Conservation (phyloP, 2,888 invertebrate species). For the Aphodius granarius region DNA sequence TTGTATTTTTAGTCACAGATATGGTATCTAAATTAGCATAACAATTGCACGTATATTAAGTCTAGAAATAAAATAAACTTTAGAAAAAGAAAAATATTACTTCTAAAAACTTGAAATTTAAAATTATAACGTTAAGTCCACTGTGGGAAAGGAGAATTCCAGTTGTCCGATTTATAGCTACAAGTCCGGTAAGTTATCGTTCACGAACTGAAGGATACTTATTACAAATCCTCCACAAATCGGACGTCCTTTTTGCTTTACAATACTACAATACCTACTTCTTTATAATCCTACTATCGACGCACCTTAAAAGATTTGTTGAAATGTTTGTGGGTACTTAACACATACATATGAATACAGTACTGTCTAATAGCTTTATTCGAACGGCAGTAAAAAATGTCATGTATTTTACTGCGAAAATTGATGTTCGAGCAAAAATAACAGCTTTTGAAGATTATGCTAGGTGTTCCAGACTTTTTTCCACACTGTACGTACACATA, state of each 20-base stretch:
- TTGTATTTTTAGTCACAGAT: conserved; percentile 1
- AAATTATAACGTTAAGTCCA: not conserved
- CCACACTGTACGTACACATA: not conserved
- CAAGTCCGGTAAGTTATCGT: not conserved
- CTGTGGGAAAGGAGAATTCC: not conserved
- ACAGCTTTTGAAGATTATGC: no score
- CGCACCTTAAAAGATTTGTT: not conserved
- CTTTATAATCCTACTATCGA: not conserved
- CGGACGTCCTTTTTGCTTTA: not conserved
- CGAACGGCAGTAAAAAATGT: no score
- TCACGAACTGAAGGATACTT: not conserved
- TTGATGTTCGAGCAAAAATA: no score
- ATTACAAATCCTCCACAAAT: not conserved
- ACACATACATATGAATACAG: not conserved
- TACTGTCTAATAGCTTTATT: not conserved
- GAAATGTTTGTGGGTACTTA: not conserved
- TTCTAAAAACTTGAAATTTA: not conserved
- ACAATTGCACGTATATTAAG: not conserved
- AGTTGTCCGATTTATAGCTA: not conserved
- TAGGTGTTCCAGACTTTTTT: no score
- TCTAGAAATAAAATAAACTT: no score
- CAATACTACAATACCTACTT: not conserved
- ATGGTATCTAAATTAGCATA: not conserved
- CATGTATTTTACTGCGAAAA: no score
- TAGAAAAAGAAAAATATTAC: not conserved